Percentiles rank a stretch among this genome's conserved stretches.
These are phyloP conservation scores for Penaeus monodon DNA, from an alignment of 2,888 invertebrate species.

Conservation along the genomic window DNA sequence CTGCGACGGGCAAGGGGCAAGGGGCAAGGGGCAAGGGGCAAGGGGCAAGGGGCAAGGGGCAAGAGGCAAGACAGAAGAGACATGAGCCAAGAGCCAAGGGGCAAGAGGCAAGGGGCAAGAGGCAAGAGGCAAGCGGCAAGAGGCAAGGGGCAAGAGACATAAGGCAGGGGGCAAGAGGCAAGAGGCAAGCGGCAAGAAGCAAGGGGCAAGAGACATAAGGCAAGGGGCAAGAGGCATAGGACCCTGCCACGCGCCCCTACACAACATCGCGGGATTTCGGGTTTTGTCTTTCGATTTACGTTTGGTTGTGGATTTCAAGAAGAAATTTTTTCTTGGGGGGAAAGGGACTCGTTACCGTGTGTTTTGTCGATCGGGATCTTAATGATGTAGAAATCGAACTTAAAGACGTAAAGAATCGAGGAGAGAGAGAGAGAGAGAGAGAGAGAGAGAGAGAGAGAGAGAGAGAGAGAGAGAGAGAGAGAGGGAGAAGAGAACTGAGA, in stretches of 20 bases:
- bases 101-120: background rate
- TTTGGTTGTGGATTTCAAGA: too few species aligned
- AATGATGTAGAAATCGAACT: background rate
- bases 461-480: background rate
- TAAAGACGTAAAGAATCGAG: background rate
- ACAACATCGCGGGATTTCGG: too few species aligned
- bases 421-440: background rate
- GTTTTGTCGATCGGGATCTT: background rate
- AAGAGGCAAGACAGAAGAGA: background rate
- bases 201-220: too few species aligned
- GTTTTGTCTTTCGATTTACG: too few species aligned
- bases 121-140: background rate
- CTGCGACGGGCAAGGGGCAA: too few species aligned
- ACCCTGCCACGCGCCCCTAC: too few species aligned
- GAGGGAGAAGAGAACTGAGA: too few species aligned
- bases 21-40: background rate
- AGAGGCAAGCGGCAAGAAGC: too few species aligned
- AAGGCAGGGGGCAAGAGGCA: too few species aligned
- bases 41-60: background rate
- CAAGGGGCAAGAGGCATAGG: too few species aligned
- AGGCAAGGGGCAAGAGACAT: background rate
- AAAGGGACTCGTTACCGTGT: too few species aligned
- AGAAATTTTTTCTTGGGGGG: too few species aligned
- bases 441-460: slow-evolving; percentile 9
- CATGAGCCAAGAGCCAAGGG: background rate